Percentiles rank a stretch among this genome's conserved stretches.
Evolutionary conservation across 2,797 vertebrate species (phyloP).

Genomic region (Erpetoichthys calabaricus): DNA sequence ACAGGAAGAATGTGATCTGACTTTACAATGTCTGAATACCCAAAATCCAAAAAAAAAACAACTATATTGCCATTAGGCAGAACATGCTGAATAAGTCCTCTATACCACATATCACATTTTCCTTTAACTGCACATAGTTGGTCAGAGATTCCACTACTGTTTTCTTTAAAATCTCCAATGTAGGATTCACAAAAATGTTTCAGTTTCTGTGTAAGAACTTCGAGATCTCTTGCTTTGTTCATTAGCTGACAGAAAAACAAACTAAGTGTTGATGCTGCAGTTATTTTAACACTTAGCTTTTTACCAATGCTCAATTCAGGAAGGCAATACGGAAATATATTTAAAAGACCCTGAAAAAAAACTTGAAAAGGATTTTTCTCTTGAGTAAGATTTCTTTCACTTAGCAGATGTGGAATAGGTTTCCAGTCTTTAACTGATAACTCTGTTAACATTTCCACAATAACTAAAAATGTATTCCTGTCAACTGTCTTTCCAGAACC

Average conservation of each 20-base stretch:
- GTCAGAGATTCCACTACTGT: constrained; percentile 53
- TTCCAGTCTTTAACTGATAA: constrained; percentile 39
- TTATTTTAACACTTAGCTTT: constrained; percentile 49
- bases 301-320: constrained; percentile 47
- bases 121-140: constrained; percentile 69
- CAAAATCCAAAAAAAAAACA: constrained; percentile 80
- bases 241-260: constrained; percentile 72
- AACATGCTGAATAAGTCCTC: constrained; percentile 69
- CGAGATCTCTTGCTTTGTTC: constrained; percentile 49
- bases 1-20: constrained; percentile 55
- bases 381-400: constrained; percentile 30
- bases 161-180: constrained; percentile 23
- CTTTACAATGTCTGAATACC: constrained; percentile 59
- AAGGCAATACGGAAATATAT: constrained; percentile 46
- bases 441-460: constrained; percentile 60
- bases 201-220: constrained; percentile 54
- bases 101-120: constrained; percentile 69
- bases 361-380: constrained; percentile 34
- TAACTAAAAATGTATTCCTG: constrained; percentile 62
- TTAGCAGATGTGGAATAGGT: constrained; percentile 50
- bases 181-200: constrained; percentile 40
- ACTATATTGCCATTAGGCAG: constrained; percentile 51
- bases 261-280: constrained; percentile 51
- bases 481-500: constrained; percentile 64
- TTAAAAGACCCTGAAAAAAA: constrained; percentile 36